Base-by-base conservation (phyloP, 2,113 vertebrate species). In the Rhagologus leucostigma region DNA sequence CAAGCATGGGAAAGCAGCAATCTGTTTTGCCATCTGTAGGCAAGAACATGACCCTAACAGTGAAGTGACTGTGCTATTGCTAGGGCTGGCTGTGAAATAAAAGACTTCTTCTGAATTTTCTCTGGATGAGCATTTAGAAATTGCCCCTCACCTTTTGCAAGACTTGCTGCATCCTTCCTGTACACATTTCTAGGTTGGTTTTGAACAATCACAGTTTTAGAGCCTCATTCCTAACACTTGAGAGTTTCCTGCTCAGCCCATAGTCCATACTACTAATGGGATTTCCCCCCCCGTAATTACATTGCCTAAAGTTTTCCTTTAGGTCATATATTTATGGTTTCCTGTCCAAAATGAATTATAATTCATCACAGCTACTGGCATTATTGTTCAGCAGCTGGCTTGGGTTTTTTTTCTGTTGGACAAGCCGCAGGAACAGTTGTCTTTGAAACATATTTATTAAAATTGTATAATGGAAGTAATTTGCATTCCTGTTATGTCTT, bases 361-460 rank as follows among this genome's bases (percentile, higher is more conserved):
- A 92, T 83, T 90, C 59, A 86, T 90, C 79, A 83, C 41, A 93
- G 42, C 16, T 73, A 69, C 41, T 42, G 42, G 30, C 16, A 86
- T 73, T 86, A 32, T 49, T 85, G 22, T 77, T 83, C 76, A 93
- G 67, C 63, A 77, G 35, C 62, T 84, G 67, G 41, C 39, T 83
- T 62, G 23, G 13, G 55, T 59, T 21, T 47, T 88, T 65, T 52
- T 44, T 30, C 19, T 29, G 13, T 75, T 93, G 90, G 75, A 84
- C 75, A 85, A 82, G 75, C 59, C 6, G 3, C 70, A 88, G 75
- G 30, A 95, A 86, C 44, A 69, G 53, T 83, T 85, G 70, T 68
- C 68, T 95, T 76, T 53, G 67, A 91, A 65, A 49, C 39, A 14
- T 35, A 80, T 76, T 95, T 79, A 95, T 95, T 96, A 96, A 95